Evolutionary conservation across 2,113 vertebrate species (phyloP).

Genomic region (Vombatus ursinus): DNA sequence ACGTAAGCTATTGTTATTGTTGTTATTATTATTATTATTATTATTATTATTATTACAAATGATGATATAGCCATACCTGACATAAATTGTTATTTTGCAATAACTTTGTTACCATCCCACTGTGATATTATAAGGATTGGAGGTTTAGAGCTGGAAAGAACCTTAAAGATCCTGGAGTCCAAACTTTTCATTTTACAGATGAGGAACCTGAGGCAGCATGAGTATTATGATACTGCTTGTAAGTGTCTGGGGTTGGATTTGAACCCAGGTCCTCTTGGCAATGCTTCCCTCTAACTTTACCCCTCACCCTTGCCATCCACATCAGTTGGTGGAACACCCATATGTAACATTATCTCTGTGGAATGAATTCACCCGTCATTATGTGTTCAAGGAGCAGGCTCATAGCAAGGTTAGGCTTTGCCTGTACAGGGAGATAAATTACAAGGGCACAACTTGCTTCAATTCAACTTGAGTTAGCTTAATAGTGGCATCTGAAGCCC

Average conservation of each 20-base stretch:
- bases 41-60: not conserved
- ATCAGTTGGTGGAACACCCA: not conserved
- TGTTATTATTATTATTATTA: not conserved
- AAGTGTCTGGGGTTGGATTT: not conserved
- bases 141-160: not conserved
- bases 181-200: not conserved
- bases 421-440: not conserved
- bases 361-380: not conserved
- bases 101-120: not conserved
- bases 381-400: not conserved
- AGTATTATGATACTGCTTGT: not conserved
- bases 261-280: not conserved
- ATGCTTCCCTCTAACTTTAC: not conserved
- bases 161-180: not conserved
- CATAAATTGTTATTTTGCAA: not conserved
- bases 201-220: not conserved
- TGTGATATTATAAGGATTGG: not conserved
- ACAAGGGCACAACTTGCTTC: not conserved
- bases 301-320: not conserved
- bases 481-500: not conserved
- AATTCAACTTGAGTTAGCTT: not conserved
- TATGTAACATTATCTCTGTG: not conserved
- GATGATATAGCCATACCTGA: not conserved
- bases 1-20: not conserved
- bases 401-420: not conserved